These are phyloP conservation scores for Parambassis ranga DNA, from an alignment of 2,797 vertebrate species.

Conservation along the genomic window DNA sequence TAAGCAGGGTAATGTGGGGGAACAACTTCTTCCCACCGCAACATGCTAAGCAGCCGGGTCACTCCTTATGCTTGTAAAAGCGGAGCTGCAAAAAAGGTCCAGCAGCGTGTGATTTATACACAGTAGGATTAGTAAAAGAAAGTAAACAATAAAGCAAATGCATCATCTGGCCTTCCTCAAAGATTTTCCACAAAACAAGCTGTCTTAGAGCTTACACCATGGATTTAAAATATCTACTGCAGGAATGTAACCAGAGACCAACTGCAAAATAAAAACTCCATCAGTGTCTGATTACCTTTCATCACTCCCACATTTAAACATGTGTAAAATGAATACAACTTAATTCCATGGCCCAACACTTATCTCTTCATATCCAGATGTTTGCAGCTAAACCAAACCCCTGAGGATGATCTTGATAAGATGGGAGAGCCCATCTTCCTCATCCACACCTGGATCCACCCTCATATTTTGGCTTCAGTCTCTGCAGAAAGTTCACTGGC, in stretches of 20 bases:
- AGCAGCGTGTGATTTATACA: constrained; percentile 6
- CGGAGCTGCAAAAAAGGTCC: background rate
- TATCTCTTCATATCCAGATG: constrained; percentile 42
- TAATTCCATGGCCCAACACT: background rate
- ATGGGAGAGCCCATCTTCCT: background rate
- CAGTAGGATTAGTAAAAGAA: constrained; percentile 5
- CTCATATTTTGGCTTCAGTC: background rate
- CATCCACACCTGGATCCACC: background rate
- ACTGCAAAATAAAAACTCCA: background rate
- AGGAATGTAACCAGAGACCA: background rate
- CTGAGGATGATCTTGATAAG: background rate
- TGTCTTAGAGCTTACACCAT: background rate
- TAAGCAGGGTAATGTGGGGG: background rate
- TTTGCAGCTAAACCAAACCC: constrained; percentile 7
- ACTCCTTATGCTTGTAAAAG: constrained; percentile 42
- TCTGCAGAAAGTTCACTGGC: background rate
- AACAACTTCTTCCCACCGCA: constrained; percentile 2
- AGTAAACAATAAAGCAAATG: constrained; percentile 20
- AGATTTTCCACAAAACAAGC: constrained; percentile 3
- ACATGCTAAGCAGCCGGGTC: constrained; percentile 5
- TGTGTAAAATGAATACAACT: background rate
- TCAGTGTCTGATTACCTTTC: background rate
- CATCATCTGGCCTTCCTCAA: constrained; percentile 13
- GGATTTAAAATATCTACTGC: background rate
- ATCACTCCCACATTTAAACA: constrained; percentile 1